phyloP scores from a whole-genome alignment of 2,113 vertebrate genomes.

The Illadopsis cleaveri region DNA sequence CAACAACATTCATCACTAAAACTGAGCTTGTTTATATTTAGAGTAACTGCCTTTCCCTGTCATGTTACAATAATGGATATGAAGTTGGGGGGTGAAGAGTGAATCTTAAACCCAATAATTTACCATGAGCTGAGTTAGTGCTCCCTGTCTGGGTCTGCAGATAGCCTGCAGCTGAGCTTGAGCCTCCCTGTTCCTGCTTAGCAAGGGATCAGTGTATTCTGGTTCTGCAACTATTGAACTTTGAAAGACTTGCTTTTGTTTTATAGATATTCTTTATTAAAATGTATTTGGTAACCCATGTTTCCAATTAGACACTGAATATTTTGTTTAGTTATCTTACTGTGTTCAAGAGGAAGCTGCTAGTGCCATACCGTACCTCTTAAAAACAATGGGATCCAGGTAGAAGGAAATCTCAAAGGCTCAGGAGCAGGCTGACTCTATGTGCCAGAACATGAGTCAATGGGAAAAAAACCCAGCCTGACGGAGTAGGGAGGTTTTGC shows the following conservation, averaged over 20 bases:
- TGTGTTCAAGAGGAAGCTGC: background rate
- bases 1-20: background rate
- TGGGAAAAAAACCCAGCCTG: background rate
- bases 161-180: background rate
- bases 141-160: background rate
- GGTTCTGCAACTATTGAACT: background rate
- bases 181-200: background rate
- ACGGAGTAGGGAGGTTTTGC: background rate
- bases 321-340: background rate
- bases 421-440: background rate
- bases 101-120: background rate
- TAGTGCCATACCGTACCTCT: background rate
- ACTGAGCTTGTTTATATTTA: background rate
- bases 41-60: background rate
- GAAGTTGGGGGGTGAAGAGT: background rate
- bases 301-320: background rate
- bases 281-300: background rate
- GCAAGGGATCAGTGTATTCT: background rate
- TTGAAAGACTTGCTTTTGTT: background rate
- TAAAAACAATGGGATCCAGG: background rate
- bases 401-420: background rate
- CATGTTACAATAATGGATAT: background rate
- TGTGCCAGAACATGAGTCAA: background rate
- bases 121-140: background rate
- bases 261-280: background rate